Conservation (phyloP, 2,888 invertebrate genomes). For the Cheilosia grossa region DNA sequence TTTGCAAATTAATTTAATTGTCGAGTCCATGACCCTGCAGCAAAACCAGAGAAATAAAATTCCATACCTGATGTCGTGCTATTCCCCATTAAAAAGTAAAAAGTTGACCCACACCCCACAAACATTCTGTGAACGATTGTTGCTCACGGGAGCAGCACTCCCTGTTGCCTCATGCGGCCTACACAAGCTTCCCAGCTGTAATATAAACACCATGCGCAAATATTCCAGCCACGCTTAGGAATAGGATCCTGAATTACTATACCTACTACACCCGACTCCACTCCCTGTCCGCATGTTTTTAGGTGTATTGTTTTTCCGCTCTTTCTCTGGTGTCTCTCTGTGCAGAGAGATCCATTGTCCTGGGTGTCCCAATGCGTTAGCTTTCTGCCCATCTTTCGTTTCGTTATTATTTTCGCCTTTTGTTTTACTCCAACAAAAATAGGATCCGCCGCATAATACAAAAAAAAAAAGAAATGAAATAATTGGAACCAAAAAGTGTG, state of each 20-base stretch:
- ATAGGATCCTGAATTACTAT: slow-evolving; percentile 12
- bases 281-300: neutral
- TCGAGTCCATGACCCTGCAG: neutral
- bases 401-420: slow-evolving; percentile 36
- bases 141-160: slow-evolving; percentile 13
- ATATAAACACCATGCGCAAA: slow-evolving; percentile 31
- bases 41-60: neutral
- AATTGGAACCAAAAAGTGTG: slow-evolving; percentile 3
- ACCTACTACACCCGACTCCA: neutral
- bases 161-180: slow-evolving; percentile 18
- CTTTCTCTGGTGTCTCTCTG: neutral
- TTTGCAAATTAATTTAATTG: neutral
- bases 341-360: slow-evolving; percentile 12
- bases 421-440: slow-evolving; percentile 26
- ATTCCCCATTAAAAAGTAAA: slow-evolving; percentile 24
- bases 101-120: slow-evolving; percentile 9
- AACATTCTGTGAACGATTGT: neutral
- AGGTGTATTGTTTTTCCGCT: neutral
- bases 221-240: slow-evolving; percentile 8
- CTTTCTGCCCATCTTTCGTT: slow-evolving; percentile 14
- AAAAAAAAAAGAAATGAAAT: neutral
- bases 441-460: slow-evolving; percentile 23
- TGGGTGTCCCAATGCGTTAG: slow-evolving; percentile 20
- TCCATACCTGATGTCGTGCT: slow-evolving; percentile 16
- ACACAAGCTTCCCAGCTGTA: slow-evolving; percentile 3